phyloP scores from a whole-genome alignment of 1,140 invertebrate genomes.

The Odontomachus brunneus region DNA sequence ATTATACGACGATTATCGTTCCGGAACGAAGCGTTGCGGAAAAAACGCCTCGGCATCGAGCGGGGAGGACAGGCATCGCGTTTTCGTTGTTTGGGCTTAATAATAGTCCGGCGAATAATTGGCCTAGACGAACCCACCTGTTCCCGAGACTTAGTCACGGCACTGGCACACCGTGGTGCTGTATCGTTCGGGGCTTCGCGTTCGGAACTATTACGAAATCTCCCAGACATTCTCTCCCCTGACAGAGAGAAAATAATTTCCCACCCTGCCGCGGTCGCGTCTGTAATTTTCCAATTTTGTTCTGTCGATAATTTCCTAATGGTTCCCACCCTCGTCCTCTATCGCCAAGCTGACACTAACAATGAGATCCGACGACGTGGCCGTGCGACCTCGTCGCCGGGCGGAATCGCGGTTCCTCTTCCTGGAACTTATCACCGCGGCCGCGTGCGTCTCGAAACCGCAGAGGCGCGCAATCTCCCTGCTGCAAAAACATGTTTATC shows the following conservation, averaged over 20 bases:
- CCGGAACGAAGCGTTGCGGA: slow-evolving; percentile 22
- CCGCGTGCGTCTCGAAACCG: neutral
- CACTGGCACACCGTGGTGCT: slow-evolving; percentile 65
- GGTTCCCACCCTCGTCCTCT: slow-evolving; percentile 77
- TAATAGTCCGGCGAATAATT: slow-evolving; percentile 69
- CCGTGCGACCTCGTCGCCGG: neutral
- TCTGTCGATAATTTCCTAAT: slow-evolving; percentile 78
- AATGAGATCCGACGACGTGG: slow-evolving; percentile 16
- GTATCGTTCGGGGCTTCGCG: slow-evolving; percentile 65
- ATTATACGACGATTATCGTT: slow-evolving; percentile 2
- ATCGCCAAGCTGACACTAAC: slow-evolving; percentile 57
- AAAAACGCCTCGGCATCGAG: slow-evolving; percentile 7
- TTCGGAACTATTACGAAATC: slow-evolving; percentile 74
- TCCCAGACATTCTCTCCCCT: slow-evolving; percentile 45
- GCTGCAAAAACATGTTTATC: slow-evolving; percentile 40
- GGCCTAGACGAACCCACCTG: slow-evolving; percentile 72
- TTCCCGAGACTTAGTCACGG: slow-evolving; percentile 73
- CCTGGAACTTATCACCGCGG: slow-evolving; percentile 53
- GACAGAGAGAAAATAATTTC: slow-evolving; percentile 72
- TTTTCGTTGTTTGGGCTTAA: slow-evolving; percentile 63
- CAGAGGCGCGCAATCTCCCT: neutral
- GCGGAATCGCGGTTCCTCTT: slow-evolving; percentile 22
- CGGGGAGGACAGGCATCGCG: slow-evolving; percentile 18
- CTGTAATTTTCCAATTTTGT: slow-evolving; percentile 79
- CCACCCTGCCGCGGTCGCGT: slow-evolving; percentile 58